These are phyloP conservation scores for Caenorhabditis doughertyi DNA, from an alignment of 2,888 invertebrate genomes.

Conservation along the genomic window DNA sequence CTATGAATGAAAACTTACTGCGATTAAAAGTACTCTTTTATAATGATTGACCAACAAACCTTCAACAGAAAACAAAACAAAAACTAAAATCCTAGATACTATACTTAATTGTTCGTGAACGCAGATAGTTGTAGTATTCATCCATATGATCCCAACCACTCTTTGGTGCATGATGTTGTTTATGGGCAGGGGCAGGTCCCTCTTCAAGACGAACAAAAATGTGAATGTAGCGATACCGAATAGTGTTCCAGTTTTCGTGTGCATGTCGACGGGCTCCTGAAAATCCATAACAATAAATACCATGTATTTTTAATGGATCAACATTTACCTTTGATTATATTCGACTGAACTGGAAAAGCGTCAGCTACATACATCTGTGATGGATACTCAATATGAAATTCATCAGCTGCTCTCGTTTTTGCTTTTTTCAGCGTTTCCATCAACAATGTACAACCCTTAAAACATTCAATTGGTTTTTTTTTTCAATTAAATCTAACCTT, in stretches of 20 bases:
- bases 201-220: slow-evolving; percentile 81
- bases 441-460: slow-evolving; percentile 67
- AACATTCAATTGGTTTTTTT: not conserved
- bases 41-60: not conserved
- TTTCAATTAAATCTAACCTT: slow-evolving; percentile 74
- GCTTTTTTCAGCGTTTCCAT: slow-evolving; percentile 78
- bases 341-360: slow-evolving; percentile 78
- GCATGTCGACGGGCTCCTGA: slow-evolving; percentile 79
- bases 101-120: slow-evolving; percentile 77
- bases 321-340: slow-evolving; percentile 80
- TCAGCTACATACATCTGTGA: slow-evolving; percentile 81
- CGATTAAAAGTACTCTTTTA: not conserved
- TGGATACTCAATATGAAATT: slow-evolving; percentile 79
- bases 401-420: slow-evolving; percentile 76
- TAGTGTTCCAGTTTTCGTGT: slow-evolving; percentile 78
- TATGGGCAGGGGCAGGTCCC: slow-evolving; percentile 63
- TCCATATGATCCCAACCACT: slow-evolving; percentile 80
- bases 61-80: slow-evolving; percentile 6
- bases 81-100: slow-evolving; percentile 67
- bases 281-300: too few relatives aligned
- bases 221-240: slow-evolving; percentile 80
- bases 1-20: slow-evolving; percentile 24
- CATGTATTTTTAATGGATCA: too few relatives aligned
- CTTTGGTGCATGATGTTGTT: slow-evolving; percentile 51
- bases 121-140: slow-evolving; percentile 79